Percentiles rank a stretch among this genome's conserved stretches.
Conservation (phyloP, 1,140 invertebrate species). For the Sitobion miscanthi region DNA sequence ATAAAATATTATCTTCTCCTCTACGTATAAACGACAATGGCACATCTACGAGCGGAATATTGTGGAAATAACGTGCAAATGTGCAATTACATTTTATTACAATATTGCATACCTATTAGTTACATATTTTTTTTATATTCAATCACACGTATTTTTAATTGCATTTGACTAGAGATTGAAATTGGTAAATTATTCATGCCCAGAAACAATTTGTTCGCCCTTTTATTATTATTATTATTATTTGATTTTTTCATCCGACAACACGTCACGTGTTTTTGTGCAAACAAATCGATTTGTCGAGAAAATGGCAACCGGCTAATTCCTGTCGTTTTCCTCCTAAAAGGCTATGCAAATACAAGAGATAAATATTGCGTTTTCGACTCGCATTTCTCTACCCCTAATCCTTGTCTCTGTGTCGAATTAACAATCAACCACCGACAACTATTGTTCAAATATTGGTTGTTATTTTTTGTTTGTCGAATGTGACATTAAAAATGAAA, state of each 20-base stretch:
- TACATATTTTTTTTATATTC: neutral
- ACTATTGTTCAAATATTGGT: conserved; percentile 41
- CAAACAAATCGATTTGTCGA: conserved; percentile 41
- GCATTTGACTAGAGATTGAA: neutral
- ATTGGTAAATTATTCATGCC: neutral
- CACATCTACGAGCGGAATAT: neutral
- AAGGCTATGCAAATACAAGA: conserved; percentile 47
- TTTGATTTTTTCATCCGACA: neutral
- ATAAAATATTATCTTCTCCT: neutral
- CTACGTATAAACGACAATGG: neutral
- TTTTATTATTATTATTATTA: neutral
- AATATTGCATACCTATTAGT: neutral
- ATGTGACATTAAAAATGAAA: neutral
- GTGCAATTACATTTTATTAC: neutral
- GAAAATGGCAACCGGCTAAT: conserved; percentile 43
- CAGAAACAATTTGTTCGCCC: neutral
- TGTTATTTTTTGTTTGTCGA: neutral
- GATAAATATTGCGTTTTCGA: conserved; percentile 45
- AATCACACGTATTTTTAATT: neutral
- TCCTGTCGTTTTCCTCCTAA: conserved; percentile 20
- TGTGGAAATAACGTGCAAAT: neutral
- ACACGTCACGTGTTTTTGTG: neutral
- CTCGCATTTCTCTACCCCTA: conserved; percentile 9
- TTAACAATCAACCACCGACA: conserved; percentile 40
- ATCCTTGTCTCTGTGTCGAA: conserved; percentile 33